Evolutionary conservation across 2,888 invertebrate species (phyloP).

Genomic region (Dasysyrphus albostriatus): DNA sequence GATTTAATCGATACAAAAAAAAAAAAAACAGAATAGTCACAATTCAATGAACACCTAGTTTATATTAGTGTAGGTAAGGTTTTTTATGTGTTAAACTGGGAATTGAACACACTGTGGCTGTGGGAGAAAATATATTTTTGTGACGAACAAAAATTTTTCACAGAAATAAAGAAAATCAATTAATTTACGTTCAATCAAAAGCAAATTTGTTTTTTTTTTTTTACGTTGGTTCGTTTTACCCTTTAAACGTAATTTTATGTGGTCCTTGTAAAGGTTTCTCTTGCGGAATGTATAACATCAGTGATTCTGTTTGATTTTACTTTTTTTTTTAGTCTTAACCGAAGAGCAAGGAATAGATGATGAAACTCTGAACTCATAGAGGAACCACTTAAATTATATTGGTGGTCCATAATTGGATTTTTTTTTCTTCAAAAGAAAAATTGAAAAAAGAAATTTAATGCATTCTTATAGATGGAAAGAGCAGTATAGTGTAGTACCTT

Average conservation of each 20-base stretch:
- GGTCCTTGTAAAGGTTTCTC: neutral
- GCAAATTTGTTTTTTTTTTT: neutral
- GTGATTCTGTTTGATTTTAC: no score
- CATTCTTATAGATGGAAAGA: no score
- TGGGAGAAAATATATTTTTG: neutral
- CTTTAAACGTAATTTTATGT: no score
- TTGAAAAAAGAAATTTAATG: no score
- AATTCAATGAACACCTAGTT: constrained; percentile 27
- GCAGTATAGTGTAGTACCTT: no score
- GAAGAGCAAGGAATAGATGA: no score
- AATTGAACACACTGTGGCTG: constrained; percentile 47
- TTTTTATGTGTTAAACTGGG: constrained; percentile 39
- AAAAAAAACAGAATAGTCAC: neutral
- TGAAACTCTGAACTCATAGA: no score
- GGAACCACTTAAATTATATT: no score
- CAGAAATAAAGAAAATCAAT: constrained; percentile 18
- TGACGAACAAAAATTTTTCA: neutral
- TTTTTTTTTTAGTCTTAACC: no score
- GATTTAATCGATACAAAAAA: constrained; percentile 1
- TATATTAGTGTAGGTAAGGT: constrained; percentile 36
- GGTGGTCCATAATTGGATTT: no score
- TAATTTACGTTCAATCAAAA: neutral
- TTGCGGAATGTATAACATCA: neutral
- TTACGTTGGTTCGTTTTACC: neutral
- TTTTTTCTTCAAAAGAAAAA: no score